phyloP scores from a whole-genome alignment of 2,113 vertebrate genomes.

The Trochalopteron elliotii region DNA sequence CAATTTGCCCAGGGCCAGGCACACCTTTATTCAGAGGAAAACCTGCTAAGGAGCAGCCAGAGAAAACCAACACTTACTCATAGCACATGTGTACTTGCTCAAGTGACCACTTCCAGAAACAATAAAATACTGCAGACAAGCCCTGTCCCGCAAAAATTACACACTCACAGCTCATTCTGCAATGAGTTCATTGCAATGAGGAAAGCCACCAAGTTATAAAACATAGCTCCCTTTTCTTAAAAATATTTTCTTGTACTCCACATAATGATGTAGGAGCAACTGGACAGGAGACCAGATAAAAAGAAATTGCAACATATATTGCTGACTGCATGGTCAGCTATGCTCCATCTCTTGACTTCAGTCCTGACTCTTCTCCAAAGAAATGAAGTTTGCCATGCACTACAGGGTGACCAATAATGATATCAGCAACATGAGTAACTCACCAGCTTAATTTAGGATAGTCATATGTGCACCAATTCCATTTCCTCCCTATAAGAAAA shows the following conservation, averaged over 20 bases:
- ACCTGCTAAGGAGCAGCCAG: slow-evolving; percentile 17
- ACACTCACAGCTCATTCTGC: background rate
- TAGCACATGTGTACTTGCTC: background rate
- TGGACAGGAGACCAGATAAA: background rate
- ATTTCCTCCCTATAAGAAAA: background rate
- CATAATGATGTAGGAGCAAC: background rate
- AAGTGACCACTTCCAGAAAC: slow-evolving; percentile 57
- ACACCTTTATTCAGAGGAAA: slow-evolving; percentile 37
- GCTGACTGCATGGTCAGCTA: background rate
- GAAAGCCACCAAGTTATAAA: background rate
- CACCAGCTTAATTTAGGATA: background rate
- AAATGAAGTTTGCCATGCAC: background rate
- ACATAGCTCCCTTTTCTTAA: background rate
- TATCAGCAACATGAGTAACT: background rate
- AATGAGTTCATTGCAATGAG: background rate
- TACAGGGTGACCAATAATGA: background rate
- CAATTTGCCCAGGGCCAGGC: slow-evolving; percentile 51
- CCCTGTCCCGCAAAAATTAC: slow-evolving; percentile 31
- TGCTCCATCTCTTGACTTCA: background rate
- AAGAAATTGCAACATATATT: background rate
- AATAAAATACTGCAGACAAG: slow-evolving; percentile 15
- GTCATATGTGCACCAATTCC: background rate
- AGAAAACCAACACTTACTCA: slow-evolving; percentile 43
- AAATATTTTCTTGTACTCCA: background rate
- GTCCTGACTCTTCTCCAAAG: background rate